Evolutionary conservation across 2,888 invertebrate genomes (phyloP), one percentile per base, ranked within the genome.

Genomic region (Lymantria monacha): DNA sequence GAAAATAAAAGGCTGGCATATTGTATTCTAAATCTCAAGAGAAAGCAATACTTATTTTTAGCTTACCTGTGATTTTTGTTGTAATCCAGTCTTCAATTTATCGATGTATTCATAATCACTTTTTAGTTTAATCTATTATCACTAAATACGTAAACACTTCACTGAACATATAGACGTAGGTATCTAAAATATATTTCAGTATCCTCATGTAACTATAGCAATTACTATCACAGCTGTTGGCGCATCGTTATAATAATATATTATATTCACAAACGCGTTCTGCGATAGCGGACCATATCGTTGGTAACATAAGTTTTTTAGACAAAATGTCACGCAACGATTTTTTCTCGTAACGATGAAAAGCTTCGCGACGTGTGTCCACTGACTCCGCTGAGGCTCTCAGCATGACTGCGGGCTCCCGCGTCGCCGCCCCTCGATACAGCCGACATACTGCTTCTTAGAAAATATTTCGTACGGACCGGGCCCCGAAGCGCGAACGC

Each of bases 381-480:
- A 82, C 83, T 84, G 81, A 72, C 84, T 85, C 82, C 81, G 88
- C 88, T 83, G 90, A 90, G 85, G 74, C 67, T 83, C 91, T 84
- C 91, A 91, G 91, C 91, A 91, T 90, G 91, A 91, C 91, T 91
- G 90, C 87, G 83, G 79, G 86, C 87, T 86, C 90, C 90, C 88
- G 88, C 88, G 85, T 80, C 83, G 89, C 79, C 88, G 87, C 88
- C 89, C 89, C 88, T 87, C 81, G 81, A 69, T 64, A 74, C 79
- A 78, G 75, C 86, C 85, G 88, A 85, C 87, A 87, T 88, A 84
- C 87, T 85, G 84, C 84, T 87, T 83, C 88, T 85, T 84, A 81
- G 79, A 80, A 85, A 84, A 83, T 81, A 81, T 82, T 80, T 79
- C 74, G 79, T 79, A 63, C 72, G 73, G 66, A 71, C 63, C 73